Evolutionary conservation across 2,113 vertebrate genomes (phyloP).

Genomic region (Zonotrichia leucophrys): DNA sequence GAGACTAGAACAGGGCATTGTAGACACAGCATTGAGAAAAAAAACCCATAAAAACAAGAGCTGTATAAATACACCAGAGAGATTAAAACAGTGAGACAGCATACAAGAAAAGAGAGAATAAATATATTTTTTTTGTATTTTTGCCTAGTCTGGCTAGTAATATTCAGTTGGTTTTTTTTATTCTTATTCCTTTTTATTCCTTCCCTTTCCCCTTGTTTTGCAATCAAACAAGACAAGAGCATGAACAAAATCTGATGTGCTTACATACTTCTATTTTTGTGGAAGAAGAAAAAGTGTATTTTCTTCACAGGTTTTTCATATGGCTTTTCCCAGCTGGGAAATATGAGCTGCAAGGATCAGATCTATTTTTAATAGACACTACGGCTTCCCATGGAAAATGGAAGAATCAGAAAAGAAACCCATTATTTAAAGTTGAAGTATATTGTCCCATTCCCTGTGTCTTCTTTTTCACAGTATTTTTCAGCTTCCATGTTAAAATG

Average conservation of each 20-base stretch:
- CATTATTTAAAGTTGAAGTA: background rate
- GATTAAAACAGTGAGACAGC: background rate
- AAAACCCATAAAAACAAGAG: background rate
- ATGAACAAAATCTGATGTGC: background rate
- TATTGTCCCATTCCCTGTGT: rapidly evolving
- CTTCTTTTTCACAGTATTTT: background rate
- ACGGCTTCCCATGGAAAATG: background rate
- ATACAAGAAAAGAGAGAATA: background rate
- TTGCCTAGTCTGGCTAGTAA: background rate
- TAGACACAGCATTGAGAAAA: background rate
- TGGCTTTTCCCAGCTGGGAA: background rate
- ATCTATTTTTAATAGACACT: background rate
- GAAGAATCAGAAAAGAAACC: background rate
- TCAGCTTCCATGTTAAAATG: background rate
- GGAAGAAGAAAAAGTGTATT: background rate
- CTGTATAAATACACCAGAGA: background rate
- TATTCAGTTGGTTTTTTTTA: background rate
- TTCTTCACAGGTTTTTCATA: background rate
- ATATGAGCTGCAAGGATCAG: background rate
- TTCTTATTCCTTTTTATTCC: background rate
- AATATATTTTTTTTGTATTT: background rate
- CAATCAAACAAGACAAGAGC: background rate
- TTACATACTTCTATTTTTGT: background rate
- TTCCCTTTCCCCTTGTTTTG: background rate
- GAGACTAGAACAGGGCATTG: background rate